phyloP scores from a whole-genome alignment of 37 sponge, comb jelly and placozoan genomes.

The Beroe forskalii region DNA sequence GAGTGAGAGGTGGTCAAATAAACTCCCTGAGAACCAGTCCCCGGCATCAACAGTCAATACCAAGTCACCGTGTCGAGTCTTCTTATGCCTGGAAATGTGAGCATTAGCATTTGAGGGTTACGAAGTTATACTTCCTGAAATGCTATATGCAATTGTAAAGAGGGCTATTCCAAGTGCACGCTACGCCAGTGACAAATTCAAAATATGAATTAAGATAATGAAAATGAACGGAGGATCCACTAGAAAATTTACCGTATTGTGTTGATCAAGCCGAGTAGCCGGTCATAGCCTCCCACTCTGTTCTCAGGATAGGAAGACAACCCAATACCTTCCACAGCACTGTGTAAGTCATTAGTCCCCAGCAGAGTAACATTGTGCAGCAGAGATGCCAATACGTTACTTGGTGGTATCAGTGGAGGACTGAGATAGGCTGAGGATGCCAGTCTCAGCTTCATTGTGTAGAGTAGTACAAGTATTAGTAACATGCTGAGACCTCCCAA shows the following conservation, averaged over 20 bases:
- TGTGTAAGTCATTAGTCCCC: constrained; percentile 32
- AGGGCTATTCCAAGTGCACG: too few relatives aligned
- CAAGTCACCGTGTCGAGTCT: background rate
- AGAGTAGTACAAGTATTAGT: too few relatives aligned
- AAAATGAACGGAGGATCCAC: background rate
- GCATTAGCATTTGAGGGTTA: background rate
- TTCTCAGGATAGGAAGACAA: constrained; percentile 21
- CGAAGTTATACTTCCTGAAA: too few relatives aligned
- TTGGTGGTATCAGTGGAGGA: too few relatives aligned
- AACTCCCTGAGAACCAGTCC: constrained; percentile 57
- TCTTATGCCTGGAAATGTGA: background rate
- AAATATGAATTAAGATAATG: background rate
- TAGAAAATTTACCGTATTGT: background rate
- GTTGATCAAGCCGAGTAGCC: background rate
- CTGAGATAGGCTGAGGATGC: too few relatives aligned
- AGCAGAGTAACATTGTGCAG: background rate
- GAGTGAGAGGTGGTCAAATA: constrained; percentile 2
- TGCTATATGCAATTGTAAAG: too few relatives aligned
- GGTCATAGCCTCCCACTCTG: background rate
- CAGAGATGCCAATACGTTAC: background rate
- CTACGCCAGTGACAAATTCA: too few relatives aligned
- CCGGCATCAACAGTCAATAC: constrained; percentile 46
- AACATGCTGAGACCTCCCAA: too few relatives aligned
- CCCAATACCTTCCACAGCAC: background rate
- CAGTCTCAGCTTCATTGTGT: too few relatives aligned